Conservation (phyloP, 2,113 vertebrate genomes). For the Sceloporus undulatus region DNA sequence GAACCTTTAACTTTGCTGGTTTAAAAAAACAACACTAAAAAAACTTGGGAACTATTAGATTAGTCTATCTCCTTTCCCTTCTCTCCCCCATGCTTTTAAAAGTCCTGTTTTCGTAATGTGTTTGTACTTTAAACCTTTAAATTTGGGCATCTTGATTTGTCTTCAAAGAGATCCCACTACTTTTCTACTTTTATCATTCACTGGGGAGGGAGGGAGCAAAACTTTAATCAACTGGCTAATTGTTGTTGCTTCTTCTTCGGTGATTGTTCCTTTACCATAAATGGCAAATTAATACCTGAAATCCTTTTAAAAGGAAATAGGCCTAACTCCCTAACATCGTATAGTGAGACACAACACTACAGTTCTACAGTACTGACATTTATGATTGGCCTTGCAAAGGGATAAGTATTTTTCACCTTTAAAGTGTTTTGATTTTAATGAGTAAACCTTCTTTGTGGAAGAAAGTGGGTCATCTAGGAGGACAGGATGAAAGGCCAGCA, state of each 20-base stretch:
- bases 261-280: conserved; percentile 72
- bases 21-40: background rate
- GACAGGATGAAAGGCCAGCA: conserved; percentile 20
- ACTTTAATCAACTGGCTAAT: too few species aligned
- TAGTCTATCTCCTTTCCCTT: conserved; percentile 64
- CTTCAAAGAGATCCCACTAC: conserved; percentile 51
- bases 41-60: conserved; percentile 28
- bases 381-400: conserved; percentile 58
- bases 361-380: conserved; percentile 47
- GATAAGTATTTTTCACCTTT: conserved; percentile 23
- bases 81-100: background rate
- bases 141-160: conserved; percentile 61
- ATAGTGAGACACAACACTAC: conserved; percentile 44
- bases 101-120: background rate
- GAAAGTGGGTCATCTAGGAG: conserved; percentile 27
- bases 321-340: conserved; percentile 38
- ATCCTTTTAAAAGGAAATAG: conserved; percentile 49
- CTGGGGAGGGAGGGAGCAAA: background rate
- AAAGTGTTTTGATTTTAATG: conserved; percentile 6
- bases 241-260: conserved; percentile 17
- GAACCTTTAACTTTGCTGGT: conserved; percentile 30
- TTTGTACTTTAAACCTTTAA: conserved; percentile 48
- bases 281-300: conserved; percentile 71
- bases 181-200: conserved; percentile 56
- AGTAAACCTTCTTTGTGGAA: conserved; percentile 25